These are phyloP conservation scores for Drosophila saltans DNA, from an alignment of 1,140 invertebrate genomes.

Conservation along the genomic window DNA sequence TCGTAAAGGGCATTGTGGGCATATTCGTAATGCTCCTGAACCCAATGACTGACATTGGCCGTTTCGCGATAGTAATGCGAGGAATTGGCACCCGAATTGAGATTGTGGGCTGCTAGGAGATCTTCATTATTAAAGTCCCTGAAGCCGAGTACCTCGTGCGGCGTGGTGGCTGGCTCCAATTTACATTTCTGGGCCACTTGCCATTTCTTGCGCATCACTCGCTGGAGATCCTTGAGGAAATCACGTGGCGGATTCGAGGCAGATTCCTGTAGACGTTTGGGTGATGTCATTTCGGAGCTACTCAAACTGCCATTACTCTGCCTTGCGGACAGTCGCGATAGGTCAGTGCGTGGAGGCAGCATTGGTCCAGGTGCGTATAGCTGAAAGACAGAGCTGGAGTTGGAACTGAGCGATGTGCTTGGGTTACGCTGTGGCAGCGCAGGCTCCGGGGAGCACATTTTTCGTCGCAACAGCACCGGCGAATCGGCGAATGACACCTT, in stretches of 20 bases:
- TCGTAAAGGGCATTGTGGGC: constrained; percentile 82
- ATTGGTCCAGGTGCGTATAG: constrained; percentile 84
- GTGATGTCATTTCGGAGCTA: constrained; percentile 83
- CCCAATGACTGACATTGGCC: constrained; percentile 94
- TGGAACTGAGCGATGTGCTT: constrained; percentile 55
- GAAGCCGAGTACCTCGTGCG: constrained; percentile 95
- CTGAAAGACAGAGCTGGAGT: constrained; percentile 45
- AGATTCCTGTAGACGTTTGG: constrained; percentile 89
- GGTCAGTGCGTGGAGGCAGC: constrained; percentile 89
- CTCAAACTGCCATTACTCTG: constrained; percentile 63
- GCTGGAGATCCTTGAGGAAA: constrained; percentile 93
- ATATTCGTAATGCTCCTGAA: constrained; percentile 92
- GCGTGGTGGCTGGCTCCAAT: constrained; percentile 91
- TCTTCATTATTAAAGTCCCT: constrained; percentile 86
- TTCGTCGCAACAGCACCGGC: constrained; percentile 76
- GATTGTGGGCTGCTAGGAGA: constrained; percentile 69
- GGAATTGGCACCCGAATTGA: constrained; percentile 71
- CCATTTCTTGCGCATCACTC: constrained; percentile 97
- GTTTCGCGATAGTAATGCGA: constrained; percentile 88
- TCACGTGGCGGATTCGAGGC: constrained; percentile 90
- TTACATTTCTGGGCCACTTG: constrained; percentile 96
- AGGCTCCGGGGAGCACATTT: constrained; percentile 81
- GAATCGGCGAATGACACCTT: constrained; percentile 82
- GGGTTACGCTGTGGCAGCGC: constrained; percentile 54
- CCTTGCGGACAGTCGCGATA: constrained; percentile 84